Conservation (phyloP, 2,113 vertebrate genomes). For the Dicentrarchus labrax region DNA sequence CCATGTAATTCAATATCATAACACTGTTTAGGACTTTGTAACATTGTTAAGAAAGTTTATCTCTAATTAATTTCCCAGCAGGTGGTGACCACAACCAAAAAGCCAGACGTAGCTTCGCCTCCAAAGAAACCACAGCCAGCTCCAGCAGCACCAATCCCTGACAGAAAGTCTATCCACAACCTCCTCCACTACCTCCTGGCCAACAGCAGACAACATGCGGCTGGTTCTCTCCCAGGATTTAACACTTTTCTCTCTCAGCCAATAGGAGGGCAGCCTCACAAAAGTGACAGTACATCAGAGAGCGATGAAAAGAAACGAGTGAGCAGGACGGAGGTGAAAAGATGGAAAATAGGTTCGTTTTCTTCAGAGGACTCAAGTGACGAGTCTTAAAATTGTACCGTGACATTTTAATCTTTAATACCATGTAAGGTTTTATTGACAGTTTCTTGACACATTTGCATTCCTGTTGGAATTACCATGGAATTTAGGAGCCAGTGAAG, state of each 20-base stretch:
- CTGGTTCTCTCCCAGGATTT: not conserved
- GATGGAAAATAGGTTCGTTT: not conserved
- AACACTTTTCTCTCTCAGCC: not conserved
- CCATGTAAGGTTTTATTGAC: no score
- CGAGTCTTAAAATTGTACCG: constrained; percentile 22
- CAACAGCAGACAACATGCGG: not conserved
- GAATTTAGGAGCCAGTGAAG: no score
- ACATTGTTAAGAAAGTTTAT: not conserved
- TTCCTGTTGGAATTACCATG: no score
- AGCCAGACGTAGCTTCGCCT: not conserved
- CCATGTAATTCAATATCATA: no score
- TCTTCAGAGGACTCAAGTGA: constrained; percentile 67
- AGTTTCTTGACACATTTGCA: no score
- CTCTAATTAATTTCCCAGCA: not conserved
- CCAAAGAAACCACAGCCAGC: constrained; percentile 22
- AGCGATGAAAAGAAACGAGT: constrained; percentile 20
- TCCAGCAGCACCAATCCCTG: constrained; percentile 1
- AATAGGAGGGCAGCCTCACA: not conserved
- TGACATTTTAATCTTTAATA: not conserved
- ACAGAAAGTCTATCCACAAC: not conserved
- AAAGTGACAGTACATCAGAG: not conserved
- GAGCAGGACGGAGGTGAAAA: accelerated
- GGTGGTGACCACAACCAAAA: not conserved
- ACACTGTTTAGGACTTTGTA: not conserved
- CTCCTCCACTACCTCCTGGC: constrained; percentile 43